phyloP scores from a whole-genome alignment of 92 coral and sea anemone species.

The Montipora capitata region DNA sequence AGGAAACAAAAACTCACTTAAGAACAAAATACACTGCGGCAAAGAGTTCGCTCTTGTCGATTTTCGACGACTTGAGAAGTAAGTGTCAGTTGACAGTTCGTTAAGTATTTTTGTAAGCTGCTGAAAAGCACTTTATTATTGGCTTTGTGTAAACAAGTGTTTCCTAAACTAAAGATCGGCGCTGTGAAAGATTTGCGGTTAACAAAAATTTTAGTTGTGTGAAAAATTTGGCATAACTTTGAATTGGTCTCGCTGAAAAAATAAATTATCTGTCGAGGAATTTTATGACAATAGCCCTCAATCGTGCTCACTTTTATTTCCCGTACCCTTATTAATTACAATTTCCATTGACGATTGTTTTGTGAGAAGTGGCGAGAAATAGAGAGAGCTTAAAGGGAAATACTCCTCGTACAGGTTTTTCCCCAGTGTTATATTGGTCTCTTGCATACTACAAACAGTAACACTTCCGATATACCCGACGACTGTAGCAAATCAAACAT shows the following conservation, averaged over 20 bases:
- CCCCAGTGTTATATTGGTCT: neutral
- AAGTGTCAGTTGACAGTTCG: slow-evolving; percentile 49
- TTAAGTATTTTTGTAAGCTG: slow-evolving; percentile 49
- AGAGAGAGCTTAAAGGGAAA: too few species aligned
- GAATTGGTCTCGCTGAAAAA: neutral
- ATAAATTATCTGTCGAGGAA: slow-evolving; percentile 9
- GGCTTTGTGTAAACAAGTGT: slow-evolving; percentile 41
- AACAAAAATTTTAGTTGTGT: neutral
- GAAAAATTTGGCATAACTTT: neutral
- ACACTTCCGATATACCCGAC: too few species aligned
- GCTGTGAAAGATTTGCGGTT: slow-evolving; percentile 41
- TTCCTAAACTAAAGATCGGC: slow-evolving; percentile 26
- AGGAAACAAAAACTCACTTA: slow-evolving; percentile 66
- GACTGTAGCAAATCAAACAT: neutral
- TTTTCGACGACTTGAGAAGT: slow-evolving; percentile 89
- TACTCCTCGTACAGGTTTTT: neutral
- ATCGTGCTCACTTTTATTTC: slow-evolving; percentile 17
- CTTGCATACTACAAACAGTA: neutral
- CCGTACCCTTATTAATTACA: slow-evolving; percentile 3
- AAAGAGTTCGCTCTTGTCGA: slow-evolving; percentile 63
- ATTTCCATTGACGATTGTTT: neutral
- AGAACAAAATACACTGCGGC: slow-evolving; percentile 70
- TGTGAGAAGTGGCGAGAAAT: neutral
- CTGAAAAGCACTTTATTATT: slow-evolving; percentile 51
- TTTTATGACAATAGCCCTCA: slow-evolving; percentile 28